Evolutionary conservation across 2,113 vertebrate species (phyloP).

Genomic region (Odocoileus hemionus): DNA sequence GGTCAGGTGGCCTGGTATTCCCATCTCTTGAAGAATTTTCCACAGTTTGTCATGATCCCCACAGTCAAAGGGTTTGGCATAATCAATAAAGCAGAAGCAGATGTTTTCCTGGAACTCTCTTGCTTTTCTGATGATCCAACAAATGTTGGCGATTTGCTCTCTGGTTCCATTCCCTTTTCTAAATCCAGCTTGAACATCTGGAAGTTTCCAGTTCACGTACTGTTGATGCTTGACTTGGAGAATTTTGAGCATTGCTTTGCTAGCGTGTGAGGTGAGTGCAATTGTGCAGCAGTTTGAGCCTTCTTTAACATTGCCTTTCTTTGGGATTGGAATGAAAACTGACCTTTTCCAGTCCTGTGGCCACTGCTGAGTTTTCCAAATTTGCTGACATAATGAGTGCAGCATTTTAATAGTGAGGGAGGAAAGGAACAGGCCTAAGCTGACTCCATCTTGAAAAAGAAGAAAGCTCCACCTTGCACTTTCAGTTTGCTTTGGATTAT

Average conservation of each 20-base stretch:
- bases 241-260: neutral
- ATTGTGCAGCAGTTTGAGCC: neutral
- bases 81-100: neutral
- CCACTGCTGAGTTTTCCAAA: neutral
- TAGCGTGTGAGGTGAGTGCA: neutral
- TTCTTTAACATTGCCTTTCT: neutral
- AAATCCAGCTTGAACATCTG: neutral
- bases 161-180: neutral
- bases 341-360: neutral
- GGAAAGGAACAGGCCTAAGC: too few relatives aligned
- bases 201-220: rapidly evolving
- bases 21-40: neutral
- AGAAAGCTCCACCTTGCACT: too few relatives aligned
- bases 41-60: neutral
- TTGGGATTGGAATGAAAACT: neutral
- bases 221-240: neutral
- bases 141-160: neutral
- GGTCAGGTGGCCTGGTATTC: neutral
- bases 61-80: neutral
- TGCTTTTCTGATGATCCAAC: rapidly evolving
- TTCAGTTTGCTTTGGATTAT: too few relatives aligned
- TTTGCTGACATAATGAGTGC: neutral
- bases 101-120: neutral
- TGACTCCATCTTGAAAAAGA: too few relatives aligned
- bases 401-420: neutral